phyloP scores from a whole-genome alignment of 1,140 invertebrate species.

The Drosophila lowei region DNA sequence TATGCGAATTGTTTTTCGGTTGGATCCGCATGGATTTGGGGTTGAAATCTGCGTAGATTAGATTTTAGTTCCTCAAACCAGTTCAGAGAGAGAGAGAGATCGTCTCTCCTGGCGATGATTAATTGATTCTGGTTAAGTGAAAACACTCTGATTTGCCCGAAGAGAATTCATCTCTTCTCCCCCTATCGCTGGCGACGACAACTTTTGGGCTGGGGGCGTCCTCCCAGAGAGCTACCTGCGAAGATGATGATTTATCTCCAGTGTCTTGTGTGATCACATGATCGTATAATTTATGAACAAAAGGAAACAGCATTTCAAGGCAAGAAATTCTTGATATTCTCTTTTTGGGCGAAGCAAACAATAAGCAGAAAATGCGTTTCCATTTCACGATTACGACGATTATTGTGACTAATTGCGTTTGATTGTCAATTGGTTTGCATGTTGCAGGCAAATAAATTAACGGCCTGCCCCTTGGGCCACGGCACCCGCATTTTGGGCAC shows the following conservation, averaged over 20 bases:
- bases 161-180: not conserved
- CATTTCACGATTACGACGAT: conserved; percentile 35
- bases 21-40: not conserved
- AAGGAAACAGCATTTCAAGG: conserved; percentile 19
- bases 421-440: conserved; percentile 81
- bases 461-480: conserved; percentile 21
- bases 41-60: too few species aligned
- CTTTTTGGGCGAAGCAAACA: conserved; percentile 12
- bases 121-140: conserved; percentile 8
- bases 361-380: conserved; percentile 56
- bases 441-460: conserved; percentile 81
- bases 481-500: conserved; percentile 61
- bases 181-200: not conserved
- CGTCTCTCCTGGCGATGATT: not conserved
- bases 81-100: too few species aligned
- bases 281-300: conserved; percentile 28
- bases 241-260: conserved; percentile 29
- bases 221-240: conserved; percentile 21
- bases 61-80: too few species aligned
- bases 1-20: conserved; percentile 8
- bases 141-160: not conserved
- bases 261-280: not conserved
- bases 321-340: conserved; percentile 20
- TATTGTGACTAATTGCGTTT: conserved; percentile 80
- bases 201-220: conserved; percentile 6